A percentile compares a stretch with the other conserved stretches of the same genome.
phyloP scores from a whole-genome alignment of 2,888 invertebrate species.

The Trypoxylon attenuatum region DNA sequence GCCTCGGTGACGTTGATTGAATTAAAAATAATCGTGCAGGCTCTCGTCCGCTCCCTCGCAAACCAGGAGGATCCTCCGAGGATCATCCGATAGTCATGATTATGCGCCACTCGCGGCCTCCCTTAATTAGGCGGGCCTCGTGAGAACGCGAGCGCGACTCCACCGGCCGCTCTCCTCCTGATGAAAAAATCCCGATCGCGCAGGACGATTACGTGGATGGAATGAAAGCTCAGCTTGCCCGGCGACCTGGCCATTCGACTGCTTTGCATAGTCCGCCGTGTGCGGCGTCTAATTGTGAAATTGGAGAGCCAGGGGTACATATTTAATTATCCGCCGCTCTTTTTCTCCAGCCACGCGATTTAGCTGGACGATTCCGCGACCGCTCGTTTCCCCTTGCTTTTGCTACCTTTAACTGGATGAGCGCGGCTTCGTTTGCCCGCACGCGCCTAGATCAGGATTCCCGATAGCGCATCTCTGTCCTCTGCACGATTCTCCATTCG shows the following conservation, averaged over 20 bases:
- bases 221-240: conserved; percentile 24
- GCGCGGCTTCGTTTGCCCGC: background rate
- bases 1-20: conserved; percentile 63
- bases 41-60: background rate
- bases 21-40: conserved; percentile 62
- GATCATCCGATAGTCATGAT: conserved; percentile 51
- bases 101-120: conserved; percentile 41
- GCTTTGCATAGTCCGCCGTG: conserved; percentile 33
- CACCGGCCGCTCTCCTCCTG: background rate
- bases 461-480: background rate
- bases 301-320: conserved; percentile 23
- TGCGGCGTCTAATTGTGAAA: conserved; percentile 38
- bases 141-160: conserved; percentile 34
- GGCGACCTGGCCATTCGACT: background rate
- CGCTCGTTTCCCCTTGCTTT: background rate
- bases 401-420: background rate
- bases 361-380: conserved; percentile 8
- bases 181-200: conserved; percentile 45
- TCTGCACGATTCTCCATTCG: background rate
- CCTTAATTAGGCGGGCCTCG: conserved; percentile 44
- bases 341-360: conserved; percentile 8
- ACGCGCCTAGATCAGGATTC: background rate
- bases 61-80: background rate
- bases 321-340: conserved; percentile 28
- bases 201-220: conserved; percentile 41